Base-by-base conservation (phyloP, 2,888 invertebrate genomes). In the Oscheius sp. region DNA sequence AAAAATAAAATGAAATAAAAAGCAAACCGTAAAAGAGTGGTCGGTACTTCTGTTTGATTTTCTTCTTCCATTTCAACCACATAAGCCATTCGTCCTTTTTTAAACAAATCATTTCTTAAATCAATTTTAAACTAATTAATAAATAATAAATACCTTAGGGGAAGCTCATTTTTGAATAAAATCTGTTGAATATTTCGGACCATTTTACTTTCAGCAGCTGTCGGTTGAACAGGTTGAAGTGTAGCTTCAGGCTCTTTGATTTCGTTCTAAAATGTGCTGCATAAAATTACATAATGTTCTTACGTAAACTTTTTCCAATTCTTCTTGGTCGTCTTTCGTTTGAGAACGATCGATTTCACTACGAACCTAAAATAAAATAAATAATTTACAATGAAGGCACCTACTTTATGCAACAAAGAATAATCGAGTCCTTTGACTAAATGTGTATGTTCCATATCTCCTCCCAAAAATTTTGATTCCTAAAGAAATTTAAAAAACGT, bases 361-460 rank as follows among this genome's bases (percentile, higher is more conserved):
- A 59, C 96, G 92, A 0, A 91, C 91, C 89, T 86, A 23, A 61
- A 73, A 53, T 9, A 27, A 41, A 16, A 25, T 7, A 21, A 12
- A 25, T 45, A 6, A 52, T 1, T 18, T 5, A 35, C 9, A 16
- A 45, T 41, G 16, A 68, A 52, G 27, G 21, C 21, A 66, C 96
- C 92, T 0, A 91, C 90, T 89, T 87, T 94, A 87, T 95, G 95
- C 73, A 96, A 89, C 66, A 96, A 90, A 0, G 95, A 95, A 89
- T 94, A 96, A 91, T 96, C 96, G 89, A 94, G 90, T 85, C 95
- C 99, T 91, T 99, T 99, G 84, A 99, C 99, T 92, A 99, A 95
- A 91, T 99, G 99, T 89, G 99, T 99, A 87, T 99, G 99, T 88
- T 99, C 97, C 94, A 99, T 97, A 90, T 99, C 99, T 92, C 99